Percentiles rank a stretch among this genome's conserved stretches.
These are phyloP conservation scores for Ibidorhyncha struthersii DNA, from an alignment of 2,113 vertebrate species.

Conservation along the genomic window DNA sequence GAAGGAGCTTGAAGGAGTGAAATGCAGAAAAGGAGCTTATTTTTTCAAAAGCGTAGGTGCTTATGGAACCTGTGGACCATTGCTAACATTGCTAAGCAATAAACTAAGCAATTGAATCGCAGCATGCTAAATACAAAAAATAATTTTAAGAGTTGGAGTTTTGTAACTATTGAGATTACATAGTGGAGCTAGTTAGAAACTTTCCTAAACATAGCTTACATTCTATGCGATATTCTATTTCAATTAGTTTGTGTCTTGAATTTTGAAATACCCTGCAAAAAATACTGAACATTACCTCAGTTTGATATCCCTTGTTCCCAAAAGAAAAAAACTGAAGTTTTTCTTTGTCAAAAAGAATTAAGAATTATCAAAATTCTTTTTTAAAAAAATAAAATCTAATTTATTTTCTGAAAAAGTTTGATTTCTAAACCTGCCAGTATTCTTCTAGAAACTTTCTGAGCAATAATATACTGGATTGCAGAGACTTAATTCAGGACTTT, in stretches of 20 bases:
- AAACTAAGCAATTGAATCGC: background rate
- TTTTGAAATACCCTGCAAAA: background rate
- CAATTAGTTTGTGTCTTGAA: background rate
- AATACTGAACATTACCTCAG: rapidly evolving
- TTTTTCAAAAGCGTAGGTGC: background rate
- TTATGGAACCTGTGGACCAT: background rate
- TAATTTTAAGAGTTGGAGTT: background rate
- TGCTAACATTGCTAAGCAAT: background rate
- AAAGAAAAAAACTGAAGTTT: background rate
- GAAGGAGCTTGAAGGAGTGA: background rate
- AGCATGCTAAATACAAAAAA: rapidly evolving
- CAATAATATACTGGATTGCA: background rate
- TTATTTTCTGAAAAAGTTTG: background rate
- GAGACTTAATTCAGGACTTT: background rate
- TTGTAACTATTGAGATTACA: background rate
- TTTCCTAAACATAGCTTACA: background rate
- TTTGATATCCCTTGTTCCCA: background rate
- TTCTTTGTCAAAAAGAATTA: background rate
- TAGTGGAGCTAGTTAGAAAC: background rate
- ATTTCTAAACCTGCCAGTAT: background rate
- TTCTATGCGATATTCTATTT: background rate
- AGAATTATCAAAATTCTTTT: background rate
- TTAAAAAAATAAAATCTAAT: background rate
- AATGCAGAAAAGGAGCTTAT: background rate
- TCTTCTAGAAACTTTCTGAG: background rate